A percentile compares a stretch with the other conserved stretches of the same genome.
Evolutionary conservation across 1,140 invertebrate genomes (phyloP).

Genomic region (Orchestia grillus): DNA sequence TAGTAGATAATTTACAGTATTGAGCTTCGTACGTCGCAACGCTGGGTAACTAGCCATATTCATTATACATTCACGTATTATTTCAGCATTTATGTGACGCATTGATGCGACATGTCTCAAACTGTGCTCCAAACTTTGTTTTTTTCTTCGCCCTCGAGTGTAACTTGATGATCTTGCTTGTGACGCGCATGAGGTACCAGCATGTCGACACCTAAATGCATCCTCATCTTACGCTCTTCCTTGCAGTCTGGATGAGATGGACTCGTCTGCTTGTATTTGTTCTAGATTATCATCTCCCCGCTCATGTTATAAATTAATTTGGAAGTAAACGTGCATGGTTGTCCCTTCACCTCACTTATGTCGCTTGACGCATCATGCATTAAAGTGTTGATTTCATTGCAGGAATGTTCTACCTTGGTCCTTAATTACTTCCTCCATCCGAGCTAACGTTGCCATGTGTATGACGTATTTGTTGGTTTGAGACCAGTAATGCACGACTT

Average conservation of each 20-base stretch:
- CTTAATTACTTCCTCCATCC: not conserved
- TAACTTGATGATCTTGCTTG: not conserved
- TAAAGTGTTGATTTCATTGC: not conserved
- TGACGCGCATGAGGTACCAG: not conserved
- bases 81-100: not conserved
- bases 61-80: not conserved
- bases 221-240: not conserved
- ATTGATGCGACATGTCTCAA: not conserved
- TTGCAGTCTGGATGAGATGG: not conserved
- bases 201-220: not conserved
- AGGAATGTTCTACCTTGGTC: not conserved
- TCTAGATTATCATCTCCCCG: not conserved
- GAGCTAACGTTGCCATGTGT: not conserved
- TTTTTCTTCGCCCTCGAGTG: not conserved
- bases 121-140: not conserved
- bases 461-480: not conserved
- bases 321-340: not conserved
- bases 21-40: not conserved
- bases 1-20: not conserved
- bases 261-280: not conserved
- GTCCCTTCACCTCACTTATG: not conserved
- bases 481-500: not conserved
- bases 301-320: not conserved
- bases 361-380: not conserved
- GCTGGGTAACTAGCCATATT: not conserved